Evolutionary conservation across 2,797 vertebrate genomes (phyloP), one percentile per base, ranked within the genome.

Genomic region (Perodicticus potto): DNA sequence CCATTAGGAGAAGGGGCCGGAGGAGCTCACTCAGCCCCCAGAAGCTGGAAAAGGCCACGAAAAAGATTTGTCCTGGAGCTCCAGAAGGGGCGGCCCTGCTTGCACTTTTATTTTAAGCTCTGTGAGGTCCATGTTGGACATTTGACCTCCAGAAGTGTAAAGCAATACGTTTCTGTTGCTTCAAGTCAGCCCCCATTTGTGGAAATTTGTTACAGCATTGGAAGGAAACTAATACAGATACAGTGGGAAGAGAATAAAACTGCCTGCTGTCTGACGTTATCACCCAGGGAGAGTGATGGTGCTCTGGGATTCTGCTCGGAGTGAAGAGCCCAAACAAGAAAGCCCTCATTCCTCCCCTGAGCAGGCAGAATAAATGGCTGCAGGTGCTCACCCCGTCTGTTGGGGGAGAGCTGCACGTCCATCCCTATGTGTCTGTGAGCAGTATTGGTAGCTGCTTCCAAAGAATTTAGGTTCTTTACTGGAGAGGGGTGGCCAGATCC

Each of bases 101-200:
- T 49, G 1, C 11, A 6, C 57, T 69, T 86, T 69, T 40, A 43
- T 76, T 84, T 83, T 65, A 78, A 78, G 12, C 53, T 69, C 25
- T 7, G 10, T 83, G 57, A 72, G 72, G 72, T 76, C 55, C 13
- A 20, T 76, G 88, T 93, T 81, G 85, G 77, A 74, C 13, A 20
- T 82, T 8, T 11, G 59, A 49, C 43, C 72, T 80, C 70, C 45
- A 73, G 40, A 94, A 59, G 55, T 70, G 2, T 57, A 80, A 74
- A 70, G 43, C 59, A 67, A 43, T 86, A 27, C 37, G 69, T 87
- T 92, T 89, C 88, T 84, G 14, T 78, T 83, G 29, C 70, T 91
- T 76, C 57, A 81, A 65, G 37, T 13, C 6, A 57, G 13, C 69
- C 82, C 55, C 82, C 37, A 23, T 55, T 93, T 61, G 37, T 67